Percentiles rank a stretch among this genome's conserved stretches.
Evolutionary conservation across 2,888 invertebrate genomes (phyloP).

Genomic region (Sinotaia quadrata): DNA sequence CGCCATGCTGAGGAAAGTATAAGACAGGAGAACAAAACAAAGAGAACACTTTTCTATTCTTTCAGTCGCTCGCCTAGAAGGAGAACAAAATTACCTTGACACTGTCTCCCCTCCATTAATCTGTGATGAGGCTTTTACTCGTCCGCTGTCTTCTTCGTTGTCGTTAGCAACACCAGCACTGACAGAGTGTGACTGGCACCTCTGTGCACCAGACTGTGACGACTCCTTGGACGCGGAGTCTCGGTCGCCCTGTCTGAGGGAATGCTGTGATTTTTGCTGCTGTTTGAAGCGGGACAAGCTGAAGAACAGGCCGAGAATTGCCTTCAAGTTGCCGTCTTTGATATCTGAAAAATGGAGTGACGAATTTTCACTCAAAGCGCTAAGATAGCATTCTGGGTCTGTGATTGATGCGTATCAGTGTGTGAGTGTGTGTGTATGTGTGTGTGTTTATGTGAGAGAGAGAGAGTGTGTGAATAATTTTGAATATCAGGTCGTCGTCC

Average conservation of each 20-base stretch:
- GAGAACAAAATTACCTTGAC: slow-evolving; percentile 47
- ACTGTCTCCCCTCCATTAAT: slow-evolving; percentile 56
- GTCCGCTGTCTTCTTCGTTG: slow-evolving; percentile 20
- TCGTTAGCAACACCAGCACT: slow-evolving; percentile 16
- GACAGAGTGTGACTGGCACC: neutral
- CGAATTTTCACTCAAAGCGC: too few relatives aligned
- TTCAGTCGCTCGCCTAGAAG: too few relatives aligned
- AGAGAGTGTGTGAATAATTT: slow-evolving; percentile 1
- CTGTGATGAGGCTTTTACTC: slow-evolving; percentile 41
- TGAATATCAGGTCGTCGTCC: too few relatives aligned
- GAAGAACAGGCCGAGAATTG: slow-evolving; percentile 94
- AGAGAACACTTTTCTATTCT: too few relatives aligned
- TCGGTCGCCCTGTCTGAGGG: neutral
- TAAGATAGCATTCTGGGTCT: too few relatives aligned
- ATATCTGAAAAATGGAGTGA: slow-evolving; percentile 79
- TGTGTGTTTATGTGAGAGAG: slow-evolving; percentile 6
- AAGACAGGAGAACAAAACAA: too few relatives aligned
- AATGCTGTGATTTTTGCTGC: slow-evolving; percentile 77
- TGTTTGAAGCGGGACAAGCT: slow-evolving; percentile 95
- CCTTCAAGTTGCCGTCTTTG: slow-evolving; percentile 92
- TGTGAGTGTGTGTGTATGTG: slow-evolving; percentile 16
- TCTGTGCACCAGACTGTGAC: neutral
- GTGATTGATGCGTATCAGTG: slow-evolving; percentile 9
- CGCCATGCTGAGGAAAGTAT: too few relatives aligned
- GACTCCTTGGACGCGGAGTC: neutral